Evolutionary conservation across 2,797 vertebrate species (phyloP), one percentile per base, ranked within the genome.

Genomic region (Diceros bicornis): DNA sequence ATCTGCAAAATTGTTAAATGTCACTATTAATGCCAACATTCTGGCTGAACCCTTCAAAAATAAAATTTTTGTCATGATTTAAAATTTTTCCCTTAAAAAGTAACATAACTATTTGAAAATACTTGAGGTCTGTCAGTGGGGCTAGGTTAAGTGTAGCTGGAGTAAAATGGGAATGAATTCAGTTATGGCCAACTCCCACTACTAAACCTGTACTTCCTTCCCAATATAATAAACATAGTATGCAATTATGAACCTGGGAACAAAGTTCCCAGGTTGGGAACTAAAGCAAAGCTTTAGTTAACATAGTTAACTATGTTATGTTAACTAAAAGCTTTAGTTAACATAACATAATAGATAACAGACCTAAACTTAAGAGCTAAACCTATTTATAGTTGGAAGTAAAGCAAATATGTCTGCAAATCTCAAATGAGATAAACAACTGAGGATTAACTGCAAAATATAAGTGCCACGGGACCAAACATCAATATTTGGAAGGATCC

Each of bases 241-340:
- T 72, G 91, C 16, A 87, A 92, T 81, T 88, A 81, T 88, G 62
- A 86, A 66, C 79, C 50, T 95, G 88, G 79, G 89, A 87, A 79
- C 89, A 94, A 95, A 92, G 89, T 93, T 93, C 87, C 37, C 37
- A n/a, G n/a, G n/a, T n/a, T n/a, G n/a, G n/a, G n/a, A n/a, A n/a
- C n/a, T n/a, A n/a, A n/a, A n/a, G n/a, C n/a, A n/a, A n/a, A n/a
- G n/a, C n/a, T n/a, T n/a, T n/a, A n/a, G n/a, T n/a, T n/a, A n/a
- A n/a, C n/a, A n/a, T n/a, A n/a, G n/a, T n/a, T n/a, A n/a, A n/a
- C n/a, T n/a, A n/a, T n/a, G n/a, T n/a, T n/a, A n/a, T n/a, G n/a
- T n/a, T n/a, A n/a, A n/a, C n/a, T n/a, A n/a, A n/a, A n/a, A n/a
- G n/a, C n/a, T n/a, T n/a, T n/a, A n/a, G n/a, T n/a, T n/a, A n/a